Evolutionary conservation across 2,113 vertebrate genomes (phyloP), one percentile per base, ranked within the genome.

Genomic region (Epinephelus cyanopodus): DNA sequence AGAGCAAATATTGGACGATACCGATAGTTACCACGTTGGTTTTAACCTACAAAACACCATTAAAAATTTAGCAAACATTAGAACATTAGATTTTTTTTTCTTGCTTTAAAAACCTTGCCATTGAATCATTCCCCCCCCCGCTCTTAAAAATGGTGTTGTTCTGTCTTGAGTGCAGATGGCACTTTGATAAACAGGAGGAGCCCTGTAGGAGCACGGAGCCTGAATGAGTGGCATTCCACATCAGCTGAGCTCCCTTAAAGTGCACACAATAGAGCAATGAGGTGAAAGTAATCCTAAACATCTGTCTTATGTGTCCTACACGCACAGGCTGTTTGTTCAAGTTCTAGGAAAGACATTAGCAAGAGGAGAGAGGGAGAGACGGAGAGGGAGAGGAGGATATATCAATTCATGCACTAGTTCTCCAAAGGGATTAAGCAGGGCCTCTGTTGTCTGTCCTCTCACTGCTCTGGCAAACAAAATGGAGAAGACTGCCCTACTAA

Each of bases 221-320:
- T 79, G 88, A 86, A 85, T 90, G 91, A 95, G 89, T 93, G 94
- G 87, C 92, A 90, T 92, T 88, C 85, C 92, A 92, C 92, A 92
- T 94, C 94, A 94, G 93, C 93, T 93, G 93, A 93, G 93, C 93
- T 88, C 91, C 82, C 88, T 92, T 79, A 92, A 93, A 93, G 92
- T 90, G 90, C 91, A 86, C 91, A 93, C 91, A 93, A 92, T 92
- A 81, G 93, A 93, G 93, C 94, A 92, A 89, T 86, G 94, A 92
- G 92, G 92, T 94, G 93, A 94, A 92, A 92, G 93, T 95, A 95
- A 95, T 95, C 92, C 92, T 91, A 90, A 94, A 94, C 94, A 95
- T 94, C 94, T 95, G 94, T 93, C 92, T 92, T 81, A 70, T 91
- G 83, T 89, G 94, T 93, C 90, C 90, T 92, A 93, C 93, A 93